A percentile compares a stretch with the other conserved stretches of the same genome.
Evolutionary conservation across 2,888 invertebrate genomes (phyloP).

Genomic region (Eretmocerus hayati): DNA sequence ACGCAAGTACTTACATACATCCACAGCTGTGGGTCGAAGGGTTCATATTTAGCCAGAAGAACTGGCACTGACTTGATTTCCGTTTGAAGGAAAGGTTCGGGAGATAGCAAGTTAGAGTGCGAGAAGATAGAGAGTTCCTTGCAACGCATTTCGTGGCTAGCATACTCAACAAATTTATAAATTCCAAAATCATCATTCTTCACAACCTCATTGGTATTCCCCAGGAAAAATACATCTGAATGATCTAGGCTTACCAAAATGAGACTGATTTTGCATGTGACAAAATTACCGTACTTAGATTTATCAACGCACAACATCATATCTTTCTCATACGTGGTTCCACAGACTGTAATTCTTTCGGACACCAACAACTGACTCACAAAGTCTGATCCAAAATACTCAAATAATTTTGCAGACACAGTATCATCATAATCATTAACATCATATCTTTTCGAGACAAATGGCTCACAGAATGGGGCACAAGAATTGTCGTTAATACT

Average conservation of each 20-base stretch:
- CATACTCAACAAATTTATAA: not conserved
- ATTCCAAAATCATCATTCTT: not conserved
- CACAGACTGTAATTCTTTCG: conserved; percentile 1
- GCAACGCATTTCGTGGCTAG: not conserved
- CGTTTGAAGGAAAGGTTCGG: not conserved
- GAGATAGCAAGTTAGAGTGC: not conserved
- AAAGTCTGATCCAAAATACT: not conserved
- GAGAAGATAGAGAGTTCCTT: not conserved
- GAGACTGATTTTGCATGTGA: not conserved
- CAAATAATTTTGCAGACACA: not conserved
- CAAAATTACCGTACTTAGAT: not conserved
- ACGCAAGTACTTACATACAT: too few species aligned
- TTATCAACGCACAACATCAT: conserved; percentile 8
- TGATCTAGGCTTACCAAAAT: not conserved
- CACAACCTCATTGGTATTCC: not conserved
- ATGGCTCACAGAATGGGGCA: not conserved
- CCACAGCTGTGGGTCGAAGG: not conserved
- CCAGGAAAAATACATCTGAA: not conserved
- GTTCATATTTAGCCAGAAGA: not conserved
- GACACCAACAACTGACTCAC: not conserved
- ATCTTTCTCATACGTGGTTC: conserved; percentile 6
- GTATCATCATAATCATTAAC: not conserved
- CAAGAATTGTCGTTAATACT: not conserved
- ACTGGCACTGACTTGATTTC: not conserved
- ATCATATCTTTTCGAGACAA: not conserved